Evolutionary conservation across 2,797 vertebrate genomes (phyloP).

Genomic region (Chromobotia macracanthus): DNA sequence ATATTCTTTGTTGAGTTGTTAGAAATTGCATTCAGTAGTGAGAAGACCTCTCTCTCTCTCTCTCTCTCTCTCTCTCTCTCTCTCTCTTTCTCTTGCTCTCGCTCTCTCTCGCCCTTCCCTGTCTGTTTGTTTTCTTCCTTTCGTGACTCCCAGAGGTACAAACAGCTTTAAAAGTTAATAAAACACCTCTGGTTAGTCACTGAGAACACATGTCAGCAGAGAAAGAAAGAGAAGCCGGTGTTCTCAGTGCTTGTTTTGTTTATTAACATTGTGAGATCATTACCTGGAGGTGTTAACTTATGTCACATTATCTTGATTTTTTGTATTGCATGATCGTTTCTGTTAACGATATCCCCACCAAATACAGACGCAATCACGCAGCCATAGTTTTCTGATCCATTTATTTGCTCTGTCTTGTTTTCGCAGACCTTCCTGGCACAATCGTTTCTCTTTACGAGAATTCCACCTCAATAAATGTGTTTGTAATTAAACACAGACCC

Average conservation of each 20-base stretch:
- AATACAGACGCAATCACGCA: slow-evolving; percentile 31
- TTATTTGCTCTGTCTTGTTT: slow-evolving; percentile 45
- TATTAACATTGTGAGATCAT: slow-evolving; percentile 44
- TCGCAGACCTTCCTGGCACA: slow-evolving; percentile 49
- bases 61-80: slow-evolving; percentile 13
- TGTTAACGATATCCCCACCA: slow-evolving; percentile 46
- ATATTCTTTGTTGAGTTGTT: slow-evolving; percentile 14
- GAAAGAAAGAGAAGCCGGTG: slow-evolving; percentile 13
- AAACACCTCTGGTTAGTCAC: slow-evolving; percentile 61
- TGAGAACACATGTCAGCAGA: slow-evolving; percentile 46
- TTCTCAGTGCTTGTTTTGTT: slow-evolving; percentile 40
- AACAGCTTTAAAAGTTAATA: slow-evolving; percentile 60
- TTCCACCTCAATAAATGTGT: slow-evolving; percentile 64
- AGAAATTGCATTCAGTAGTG: slow-evolving; percentile 18
- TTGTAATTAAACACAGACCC: slow-evolving; percentile 59
- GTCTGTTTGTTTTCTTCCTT: slow-evolving; percentile 48
- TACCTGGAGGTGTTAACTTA: slow-evolving; percentile 28
- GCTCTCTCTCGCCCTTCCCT: neutral
- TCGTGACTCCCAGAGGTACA: slow-evolving; percentile 53
- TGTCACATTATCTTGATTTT: slow-evolving; percentile 51
- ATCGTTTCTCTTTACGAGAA: slow-evolving; percentile 56
- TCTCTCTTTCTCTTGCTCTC: neutral
- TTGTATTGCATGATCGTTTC: slow-evolving; percentile 41
- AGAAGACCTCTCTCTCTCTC: no score
- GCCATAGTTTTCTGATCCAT: slow-evolving; percentile 36